Evolutionary conservation across 2,797 vertebrate genomes (phyloP).

Genomic region (Crypturellus tataupa): DNA sequence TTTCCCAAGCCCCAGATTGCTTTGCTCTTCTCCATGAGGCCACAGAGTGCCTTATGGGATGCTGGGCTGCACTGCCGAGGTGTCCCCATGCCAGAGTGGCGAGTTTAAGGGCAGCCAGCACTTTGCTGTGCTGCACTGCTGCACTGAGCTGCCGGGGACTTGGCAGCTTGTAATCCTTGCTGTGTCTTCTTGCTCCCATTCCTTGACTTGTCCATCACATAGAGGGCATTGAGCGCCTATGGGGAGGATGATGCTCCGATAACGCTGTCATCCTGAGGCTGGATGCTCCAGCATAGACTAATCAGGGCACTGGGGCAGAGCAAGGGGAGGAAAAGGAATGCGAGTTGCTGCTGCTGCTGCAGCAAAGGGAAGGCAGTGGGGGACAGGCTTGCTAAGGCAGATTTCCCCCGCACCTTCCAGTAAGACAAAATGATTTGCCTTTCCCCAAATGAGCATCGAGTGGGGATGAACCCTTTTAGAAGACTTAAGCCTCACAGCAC

Average conservation of each 20-base stretch:
- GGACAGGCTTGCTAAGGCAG: not conserved
- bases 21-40: not conserved
- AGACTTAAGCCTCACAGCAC: not conserved
- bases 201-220: not conserved
- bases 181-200: not conserved
- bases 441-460: not conserved
- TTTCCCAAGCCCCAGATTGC: not conserved
- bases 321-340: not conserved
- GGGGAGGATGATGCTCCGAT: not conserved
- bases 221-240: not conserved
- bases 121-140: not conserved
- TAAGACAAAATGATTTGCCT: not conserved
- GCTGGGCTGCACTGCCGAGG: too few relatives aligned
- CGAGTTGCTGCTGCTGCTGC: not conserved
- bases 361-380: not conserved
- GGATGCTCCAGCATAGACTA: accelerated
- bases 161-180: not conserved
- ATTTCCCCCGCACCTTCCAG: not conserved
- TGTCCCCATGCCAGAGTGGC: not conserved
- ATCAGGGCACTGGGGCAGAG: not conserved
- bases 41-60: too few relatives aligned
- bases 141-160: not conserved
- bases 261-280: not conserved
- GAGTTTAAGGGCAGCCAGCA: not conserved
- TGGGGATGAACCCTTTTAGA: not conserved